Base-by-base conservation (phyloP, 2,113 vertebrate species). In the Stigmatopora argus region DNA sequence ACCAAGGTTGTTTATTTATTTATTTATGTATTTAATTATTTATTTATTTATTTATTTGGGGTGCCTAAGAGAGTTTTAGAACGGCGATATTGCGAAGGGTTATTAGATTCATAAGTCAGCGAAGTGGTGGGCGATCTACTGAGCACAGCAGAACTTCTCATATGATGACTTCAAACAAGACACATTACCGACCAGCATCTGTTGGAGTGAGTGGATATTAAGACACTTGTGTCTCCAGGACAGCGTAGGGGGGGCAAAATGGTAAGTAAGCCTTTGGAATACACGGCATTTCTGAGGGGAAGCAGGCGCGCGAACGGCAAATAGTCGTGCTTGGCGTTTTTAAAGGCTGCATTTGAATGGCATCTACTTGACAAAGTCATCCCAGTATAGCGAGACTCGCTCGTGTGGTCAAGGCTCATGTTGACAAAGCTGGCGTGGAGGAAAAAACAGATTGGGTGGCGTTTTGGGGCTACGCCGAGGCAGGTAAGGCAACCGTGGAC, bases 81-180 rank as follows among this genome's bases (percentile, higher is more conserved):
- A 94, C 92, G 92, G 93, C 94, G 94, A 95, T 93, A 97, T 96
- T 96, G 94, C 93, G 93, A 94, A 95, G 94, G 94, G 93, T 94
- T 95, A 96, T 98, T 99, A 96, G 94, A 99, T 95, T 97, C 95
- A 97, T 95, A 98, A 98, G 95, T 98, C 97, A 97, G 94, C 95
- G 93, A 96, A 98, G 94, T 98, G 96, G 96, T 99, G 97, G 97
- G 97, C 97, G 97, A 99, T 97, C 92, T 94, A 96, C 94, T 96
- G 95, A 97, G 96, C 94, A 93, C 93, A 93, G 97, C 94, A 94
- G 93, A 99, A 99, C 92, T 98, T 97, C 93, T 97, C 97, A 92
- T 96, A 98, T 96, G 97, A 99, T 99, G 97, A 98, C 95, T 99
- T 97, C 95, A 99, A 99, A 98, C 95, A 96, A 99, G 96, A 96